phyloP scores from a whole-genome alignment of 1,140 invertebrate genomes.

The Heliconius hermathena region DNA sequence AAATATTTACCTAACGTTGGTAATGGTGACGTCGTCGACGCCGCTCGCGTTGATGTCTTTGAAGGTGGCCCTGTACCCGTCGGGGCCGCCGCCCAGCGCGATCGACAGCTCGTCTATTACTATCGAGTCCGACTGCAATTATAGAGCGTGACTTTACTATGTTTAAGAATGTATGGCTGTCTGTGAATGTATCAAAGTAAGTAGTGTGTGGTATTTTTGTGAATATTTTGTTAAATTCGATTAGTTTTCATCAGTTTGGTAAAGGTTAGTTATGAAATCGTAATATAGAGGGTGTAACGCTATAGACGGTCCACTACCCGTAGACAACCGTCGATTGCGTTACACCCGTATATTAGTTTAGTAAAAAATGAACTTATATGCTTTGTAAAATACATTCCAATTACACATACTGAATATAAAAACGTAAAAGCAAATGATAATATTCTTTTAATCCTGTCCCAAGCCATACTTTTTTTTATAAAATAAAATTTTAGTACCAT shows the following conservation, averaged over 20 bases:
- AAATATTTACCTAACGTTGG: constrained; percentile 85
- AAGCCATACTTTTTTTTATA: not conserved
- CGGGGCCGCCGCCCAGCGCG: constrained; percentile 87
- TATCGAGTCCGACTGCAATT: constrained; percentile 86
- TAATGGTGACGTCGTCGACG: constrained; percentile 89
- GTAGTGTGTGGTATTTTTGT: too few species aligned
- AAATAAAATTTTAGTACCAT: not conserved
- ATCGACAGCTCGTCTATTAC: constrained; percentile 91
- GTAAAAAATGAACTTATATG: too few species aligned
- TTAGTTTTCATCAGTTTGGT: too few species aligned
- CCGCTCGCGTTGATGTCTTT: constrained; percentile 89
- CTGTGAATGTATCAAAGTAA: not conserved
- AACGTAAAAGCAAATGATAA: not conserved
- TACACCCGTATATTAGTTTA: too few species aligned
- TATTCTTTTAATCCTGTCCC: too few species aligned
- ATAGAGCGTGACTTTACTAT: constrained; percentile 17
- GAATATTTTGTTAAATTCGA: too few species aligned
- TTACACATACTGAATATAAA: not conserved
- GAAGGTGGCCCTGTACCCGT: constrained; percentile 90
- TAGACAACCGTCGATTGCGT: too few species aligned
- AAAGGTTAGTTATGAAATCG: too few species aligned
- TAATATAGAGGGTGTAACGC: too few species aligned
- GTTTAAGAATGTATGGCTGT: constrained; percentile 1
- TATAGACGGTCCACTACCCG: too few species aligned
- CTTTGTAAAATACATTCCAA: too few species aligned